Conservation (phyloP, 2,113 vertebrate genomes). For the Lycaon pictus region DNA sequence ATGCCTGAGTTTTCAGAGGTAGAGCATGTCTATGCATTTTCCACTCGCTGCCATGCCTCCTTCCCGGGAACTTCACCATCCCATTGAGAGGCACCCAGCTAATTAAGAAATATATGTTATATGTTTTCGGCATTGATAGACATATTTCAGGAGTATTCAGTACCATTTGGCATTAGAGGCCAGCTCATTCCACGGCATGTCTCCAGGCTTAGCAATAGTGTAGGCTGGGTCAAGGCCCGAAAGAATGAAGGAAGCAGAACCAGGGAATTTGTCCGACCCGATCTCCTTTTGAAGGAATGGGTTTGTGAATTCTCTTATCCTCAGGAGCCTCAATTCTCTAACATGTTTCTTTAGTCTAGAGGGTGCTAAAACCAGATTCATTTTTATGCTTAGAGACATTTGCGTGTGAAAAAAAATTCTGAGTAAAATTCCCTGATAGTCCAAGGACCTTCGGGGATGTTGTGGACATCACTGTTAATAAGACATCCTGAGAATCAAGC, state of each 20-base stretch:
- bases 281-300: neutral
- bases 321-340: neutral
- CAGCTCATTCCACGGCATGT: neutral
- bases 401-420: neutral
- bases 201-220: neutral
- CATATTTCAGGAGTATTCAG: neutral
- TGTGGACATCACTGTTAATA: accelerated
- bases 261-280: neutral
- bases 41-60: neutral
- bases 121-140: neutral
- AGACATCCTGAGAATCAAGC: neutral
- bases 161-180: neutral
- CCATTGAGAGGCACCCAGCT: neutral
- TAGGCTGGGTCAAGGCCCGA: neutral
- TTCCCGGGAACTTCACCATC: neutral
- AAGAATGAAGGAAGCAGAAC: neutral
- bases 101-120: neutral
- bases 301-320: neutral
- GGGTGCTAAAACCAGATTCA: neutral
- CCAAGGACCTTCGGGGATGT: neutral
- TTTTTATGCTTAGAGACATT: neutral
- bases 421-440: neutral
- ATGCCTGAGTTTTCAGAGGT: neutral
- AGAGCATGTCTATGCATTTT: neutral
- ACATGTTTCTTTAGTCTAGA: neutral